Conservation (phyloP, 2,888 invertebrate species). For the Empis livida region DNA sequence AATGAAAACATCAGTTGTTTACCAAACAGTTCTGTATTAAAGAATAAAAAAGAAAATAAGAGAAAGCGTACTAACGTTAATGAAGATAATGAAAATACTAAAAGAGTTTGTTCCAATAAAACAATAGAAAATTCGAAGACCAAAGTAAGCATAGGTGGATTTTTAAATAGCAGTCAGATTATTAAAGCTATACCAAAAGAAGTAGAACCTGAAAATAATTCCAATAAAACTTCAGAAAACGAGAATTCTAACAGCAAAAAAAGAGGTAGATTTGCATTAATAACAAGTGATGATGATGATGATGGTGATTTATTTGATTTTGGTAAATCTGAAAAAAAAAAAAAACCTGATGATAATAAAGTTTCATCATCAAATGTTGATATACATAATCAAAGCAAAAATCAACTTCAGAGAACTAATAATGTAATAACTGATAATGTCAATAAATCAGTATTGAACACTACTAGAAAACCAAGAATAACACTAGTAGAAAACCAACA, state of each 20-base stretch:
- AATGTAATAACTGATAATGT: conserved; percentile 8
- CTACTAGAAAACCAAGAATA: conserved; percentile 9
- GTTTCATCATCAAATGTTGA: neutral
- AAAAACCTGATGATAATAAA: neutral
- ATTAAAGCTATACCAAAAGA: conserved; percentile 8
- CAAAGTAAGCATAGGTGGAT: neutral
- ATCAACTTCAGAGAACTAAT: neutral
- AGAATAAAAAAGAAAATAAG: neutral
- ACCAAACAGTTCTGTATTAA: neutral
- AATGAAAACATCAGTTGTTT: neutral
- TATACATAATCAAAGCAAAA: conserved; percentile 8
- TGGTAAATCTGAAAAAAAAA: conserved; percentile 10
- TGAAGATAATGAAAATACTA: neutral
- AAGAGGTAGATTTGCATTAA: conserved; percentile 19
- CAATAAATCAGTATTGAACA: conserved; percentile 18
- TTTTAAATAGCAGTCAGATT: conserved; percentile 4
- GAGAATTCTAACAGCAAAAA: conserved; percentile 15
- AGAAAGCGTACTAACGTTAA: neutral
- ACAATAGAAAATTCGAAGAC: neutral
- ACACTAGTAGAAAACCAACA: neutral
- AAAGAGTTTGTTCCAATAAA: neutral
- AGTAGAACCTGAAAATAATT: conserved; percentile 4
- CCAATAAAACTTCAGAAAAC: neutral
- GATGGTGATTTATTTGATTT: conserved; percentile 26
- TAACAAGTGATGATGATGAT: conserved; percentile 21